phyloP scores from a whole-genome alignment of 2,888 invertebrate species.

The Parnassius orleans region DNA sequence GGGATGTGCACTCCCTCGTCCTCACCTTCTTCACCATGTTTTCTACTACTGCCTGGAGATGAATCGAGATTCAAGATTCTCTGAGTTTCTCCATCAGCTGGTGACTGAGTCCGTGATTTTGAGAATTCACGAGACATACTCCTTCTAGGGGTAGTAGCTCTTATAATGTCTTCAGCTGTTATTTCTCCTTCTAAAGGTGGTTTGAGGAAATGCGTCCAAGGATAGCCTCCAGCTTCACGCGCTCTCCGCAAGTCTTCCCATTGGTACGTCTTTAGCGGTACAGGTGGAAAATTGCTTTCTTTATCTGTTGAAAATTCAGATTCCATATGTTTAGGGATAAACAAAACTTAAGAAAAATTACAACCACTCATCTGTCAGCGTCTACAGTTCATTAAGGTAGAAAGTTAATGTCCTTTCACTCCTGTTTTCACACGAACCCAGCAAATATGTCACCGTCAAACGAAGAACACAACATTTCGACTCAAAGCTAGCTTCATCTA shows the following conservation, averaged over 20 bases:
- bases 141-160: slow-evolving; percentile 69
- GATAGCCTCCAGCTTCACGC: slow-evolving; percentile 87
- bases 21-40: slow-evolving; percentile 69
- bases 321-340: slow-evolving; percentile 74
- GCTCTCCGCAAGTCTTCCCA: slow-evolving; percentile 90
- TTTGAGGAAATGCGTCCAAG: slow-evolving; percentile 90
- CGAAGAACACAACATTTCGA: slow-evolving; percentile 78
- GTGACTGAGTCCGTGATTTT: slow-evolving; percentile 70
- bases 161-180: slow-evolving; percentile 74
- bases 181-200: slow-evolving; percentile 78
- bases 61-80: slow-evolving; percentile 72
- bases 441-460: slow-evolving; percentile 63
- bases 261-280: slow-evolving; percentile 88
- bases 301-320: slow-evolving; percentile 79
- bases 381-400: slow-evolving; percentile 36
- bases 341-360: slow-evolving; percentile 35
- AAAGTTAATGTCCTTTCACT: slow-evolving; percentile 22
- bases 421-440: slow-evolving; percentile 56
- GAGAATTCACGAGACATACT: slow-evolving; percentile 75
- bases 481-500: slow-evolving; percentile 69
- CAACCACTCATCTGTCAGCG: slow-evolving; percentile 28
- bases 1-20: slow-evolving; percentile 73
- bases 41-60: slow-evolving; percentile 75
- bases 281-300: slow-evolving; percentile 79
- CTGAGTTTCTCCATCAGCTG: slow-evolving; percentile 59